phyloP scores from a whole-genome alignment of 2,113 vertebrate genomes.

The Callithrix jacchus region DNA sequence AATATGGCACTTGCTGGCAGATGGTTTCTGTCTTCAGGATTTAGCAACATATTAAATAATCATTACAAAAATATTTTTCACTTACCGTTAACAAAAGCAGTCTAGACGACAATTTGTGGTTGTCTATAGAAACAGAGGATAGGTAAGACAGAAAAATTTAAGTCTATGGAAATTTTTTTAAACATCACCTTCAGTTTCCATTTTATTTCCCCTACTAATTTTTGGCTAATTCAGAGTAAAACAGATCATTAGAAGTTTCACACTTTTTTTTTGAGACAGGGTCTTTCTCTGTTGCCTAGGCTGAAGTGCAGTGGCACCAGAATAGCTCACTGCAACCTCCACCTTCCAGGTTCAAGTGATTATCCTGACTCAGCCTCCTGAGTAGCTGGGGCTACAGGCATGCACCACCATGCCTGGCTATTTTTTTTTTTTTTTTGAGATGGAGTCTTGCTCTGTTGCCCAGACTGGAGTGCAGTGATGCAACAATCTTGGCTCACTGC shows the following conservation, averaged over 20 bases:
- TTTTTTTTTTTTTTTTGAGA: too few species aligned
- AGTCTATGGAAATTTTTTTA: constrained; percentile 20
- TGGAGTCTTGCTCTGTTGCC: too few species aligned
- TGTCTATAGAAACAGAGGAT: constrained; percentile 43
- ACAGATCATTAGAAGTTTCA: not conserved
- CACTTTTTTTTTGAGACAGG: too few species aligned
- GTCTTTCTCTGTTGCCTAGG: too few species aligned
- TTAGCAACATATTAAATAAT: constrained; percentile 77
- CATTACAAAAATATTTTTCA: constrained; percentile 68
- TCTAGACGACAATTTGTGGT: constrained; percentile 58
- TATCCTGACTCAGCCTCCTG: too few species aligned
- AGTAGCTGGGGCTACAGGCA: too few species aligned
- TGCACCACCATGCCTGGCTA: too few species aligned
- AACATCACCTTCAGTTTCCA: constrained; percentile 3
- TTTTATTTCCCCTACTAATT: not conserved
- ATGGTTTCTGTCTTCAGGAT: constrained; percentile 68
- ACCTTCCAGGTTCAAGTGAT: too few species aligned
- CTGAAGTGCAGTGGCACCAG: too few species aligned
- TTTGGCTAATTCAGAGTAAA: constrained; percentile 48
- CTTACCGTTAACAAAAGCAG: constrained; percentile 64
- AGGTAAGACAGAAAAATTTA: constrained; percentile 55
- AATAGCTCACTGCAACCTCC: too few species aligned
- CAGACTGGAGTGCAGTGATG: too few species aligned
- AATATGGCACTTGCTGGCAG: constrained; percentile 79
- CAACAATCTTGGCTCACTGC: too few species aligned